Evolutionary conservation across 2,888 invertebrate genomes (phyloP).

Genomic region (Amphipoea oculea): DNA sequence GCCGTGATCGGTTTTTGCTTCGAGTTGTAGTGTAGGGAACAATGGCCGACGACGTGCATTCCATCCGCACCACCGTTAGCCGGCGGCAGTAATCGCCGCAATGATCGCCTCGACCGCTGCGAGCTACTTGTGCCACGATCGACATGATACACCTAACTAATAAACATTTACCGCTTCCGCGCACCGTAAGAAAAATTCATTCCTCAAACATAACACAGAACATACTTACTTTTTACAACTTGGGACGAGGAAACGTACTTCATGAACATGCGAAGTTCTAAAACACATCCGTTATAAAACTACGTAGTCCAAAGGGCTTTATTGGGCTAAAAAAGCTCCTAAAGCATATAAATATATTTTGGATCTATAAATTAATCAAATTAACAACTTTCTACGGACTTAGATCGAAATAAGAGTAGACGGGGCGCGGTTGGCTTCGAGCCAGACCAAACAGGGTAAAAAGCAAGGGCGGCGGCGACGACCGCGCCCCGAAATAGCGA

Average conservation of each 20-base stretch:
- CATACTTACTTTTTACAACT: conserved; percentile 28
- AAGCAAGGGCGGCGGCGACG: conserved; percentile 86
- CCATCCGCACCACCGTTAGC: conserved; percentile 86
- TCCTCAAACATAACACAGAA: conserved; percentile 31
- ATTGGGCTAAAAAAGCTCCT: conserved; percentile 23
- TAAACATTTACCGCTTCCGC: conserved; percentile 68
- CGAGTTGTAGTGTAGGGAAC: conserved; percentile 76
- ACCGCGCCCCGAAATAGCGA: conserved; percentile 89
- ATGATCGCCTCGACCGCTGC: conserved; percentile 72
- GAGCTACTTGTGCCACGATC: conserved; percentile 61
- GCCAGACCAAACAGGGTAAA: conserved; percentile 90
- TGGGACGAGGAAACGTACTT: conserved; percentile 10
- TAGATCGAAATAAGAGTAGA: conserved; percentile 76
- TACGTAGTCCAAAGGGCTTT: conserved; percentile 4
- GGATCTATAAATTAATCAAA: conserved; percentile 70
- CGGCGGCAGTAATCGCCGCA: conserved; percentile 80
- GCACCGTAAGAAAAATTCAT: conserved; percentile 51
- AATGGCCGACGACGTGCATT: conserved; percentile 85
- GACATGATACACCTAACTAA: conserved; percentile 64
- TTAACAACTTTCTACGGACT: conserved; percentile 74
- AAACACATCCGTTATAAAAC: conserved; percentile 27
- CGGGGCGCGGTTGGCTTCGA: conserved; percentile 84
- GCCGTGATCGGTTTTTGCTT: conserved; percentile 83
- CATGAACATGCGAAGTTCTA: conserved; percentile 11
- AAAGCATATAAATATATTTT: conserved; percentile 42